Conservation (phyloP, 2,797 vertebrate genomes). For the Ficedula albicollis region DNA sequence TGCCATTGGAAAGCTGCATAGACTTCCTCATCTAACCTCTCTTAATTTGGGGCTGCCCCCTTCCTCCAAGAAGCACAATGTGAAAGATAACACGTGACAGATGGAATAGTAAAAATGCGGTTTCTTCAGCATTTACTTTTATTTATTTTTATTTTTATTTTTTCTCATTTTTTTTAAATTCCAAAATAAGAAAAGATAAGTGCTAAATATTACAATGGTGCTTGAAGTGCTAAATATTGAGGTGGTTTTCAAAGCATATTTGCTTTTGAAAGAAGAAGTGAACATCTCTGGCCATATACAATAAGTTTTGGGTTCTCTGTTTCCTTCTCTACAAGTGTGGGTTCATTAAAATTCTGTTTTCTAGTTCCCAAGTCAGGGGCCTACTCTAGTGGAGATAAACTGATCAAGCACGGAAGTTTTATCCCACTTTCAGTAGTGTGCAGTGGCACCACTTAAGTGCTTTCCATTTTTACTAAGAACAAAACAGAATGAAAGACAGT, state of each 20-base stretch:
- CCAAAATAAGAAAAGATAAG: background rate
- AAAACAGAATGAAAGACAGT: background rate
- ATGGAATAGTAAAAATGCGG: background rate
- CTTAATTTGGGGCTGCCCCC: background rate
- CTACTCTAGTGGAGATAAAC: background rate
- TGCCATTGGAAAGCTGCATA: background rate
- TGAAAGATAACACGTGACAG: background rate
- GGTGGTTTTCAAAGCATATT: background rate
- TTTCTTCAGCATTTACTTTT: background rate
- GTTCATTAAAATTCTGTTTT: background rate
- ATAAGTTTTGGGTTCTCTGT: background rate
- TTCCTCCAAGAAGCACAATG: background rate
- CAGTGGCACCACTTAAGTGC: background rate
- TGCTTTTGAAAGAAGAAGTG: background rate
- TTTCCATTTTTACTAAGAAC: background rate
- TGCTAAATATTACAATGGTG: background rate
- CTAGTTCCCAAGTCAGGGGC: rapidly evolving
- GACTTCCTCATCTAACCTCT: background rate
- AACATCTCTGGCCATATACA: background rate
- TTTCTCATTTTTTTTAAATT: background rate
- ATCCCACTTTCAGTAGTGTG: rapidly evolving
- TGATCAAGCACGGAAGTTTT: background rate
- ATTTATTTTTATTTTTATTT: background rate
- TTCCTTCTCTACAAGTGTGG: background rate
- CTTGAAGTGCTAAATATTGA: background rate